Base-by-base conservation (phyloP, 2,888 invertebrate genomes). In the Ecdyonurus torrentis region DNA sequence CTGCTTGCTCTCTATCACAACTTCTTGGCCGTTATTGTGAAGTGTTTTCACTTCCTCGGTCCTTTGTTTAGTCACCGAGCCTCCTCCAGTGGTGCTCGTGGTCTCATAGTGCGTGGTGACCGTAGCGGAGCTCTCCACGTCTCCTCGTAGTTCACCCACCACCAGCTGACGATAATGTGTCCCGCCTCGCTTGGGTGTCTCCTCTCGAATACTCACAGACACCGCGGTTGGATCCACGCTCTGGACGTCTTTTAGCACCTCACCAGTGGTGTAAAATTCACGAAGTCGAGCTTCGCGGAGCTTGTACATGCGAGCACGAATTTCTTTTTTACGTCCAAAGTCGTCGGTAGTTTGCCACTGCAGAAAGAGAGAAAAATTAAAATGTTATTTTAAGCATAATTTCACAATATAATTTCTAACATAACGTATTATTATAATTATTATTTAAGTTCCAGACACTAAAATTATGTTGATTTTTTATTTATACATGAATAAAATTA, bases 301-400 rank as follows among this genome's bases (percentile, higher is more conserved):
- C 69, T 86, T 86, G 74, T 87, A 90, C 85, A 90, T 87, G 76
- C 91, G 85, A 59, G 88, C 81, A 65, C 92, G 83, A 70, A 93
- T 91, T 75, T 90, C 88, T 74, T 90, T 90, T 76, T 91, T 89
- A 67, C 84, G 83, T 63, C 87, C 86, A 74, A 87, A 89, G 76
- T 92, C 91, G 71, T 90, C 89, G 59, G 91, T 87, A 73, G 87
- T 86, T 76, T 88, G 86, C 89, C 89, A 90, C 88, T 89, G 77
- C n/a, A 78, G 76, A 64, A 61, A 67, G 64, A 20, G 15, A 3
- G 18, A 53, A 1, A 1, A 20, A 10, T 53, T 2, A 53, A 53
- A 20, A 53, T 53, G 19, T 15, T 15, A 15, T 5, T 5, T 53
- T 53, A 22, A 2, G 1, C 1, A 20, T 3, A 53, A 15, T 15